These are phyloP conservation scores for Cebus imitator DNA, from an alignment of 2,113 vertebrate species.

Conservation along the genomic window DNA sequence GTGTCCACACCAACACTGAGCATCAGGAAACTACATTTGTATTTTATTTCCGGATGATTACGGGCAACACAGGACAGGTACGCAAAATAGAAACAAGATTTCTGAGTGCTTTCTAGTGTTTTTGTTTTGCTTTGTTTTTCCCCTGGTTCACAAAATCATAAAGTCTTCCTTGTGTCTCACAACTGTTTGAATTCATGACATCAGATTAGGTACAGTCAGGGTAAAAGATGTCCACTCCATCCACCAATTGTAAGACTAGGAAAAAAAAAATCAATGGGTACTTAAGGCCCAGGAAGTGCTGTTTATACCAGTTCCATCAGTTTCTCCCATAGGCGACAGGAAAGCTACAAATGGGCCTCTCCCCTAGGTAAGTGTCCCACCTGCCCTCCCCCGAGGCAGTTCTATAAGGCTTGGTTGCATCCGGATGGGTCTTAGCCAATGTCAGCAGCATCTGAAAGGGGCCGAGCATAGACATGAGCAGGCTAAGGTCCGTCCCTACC, in stretches of 20 bases:
- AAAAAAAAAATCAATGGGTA: neutral
- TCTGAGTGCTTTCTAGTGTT: neutral
- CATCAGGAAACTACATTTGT: neutral
- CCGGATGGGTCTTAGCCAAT: slow-evolving; percentile 48
- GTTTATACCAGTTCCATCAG: slow-evolving; percentile 1
- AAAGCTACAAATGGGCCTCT: neutral
- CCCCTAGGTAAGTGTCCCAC: neutral
- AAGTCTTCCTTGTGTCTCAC: neutral
- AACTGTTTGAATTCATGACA: neutral
- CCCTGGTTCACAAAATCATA: neutral
- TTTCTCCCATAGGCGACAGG: neutral
- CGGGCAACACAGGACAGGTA: neutral
- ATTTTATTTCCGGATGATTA: neutral
- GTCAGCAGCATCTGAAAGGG: slow-evolving; percentile 54
- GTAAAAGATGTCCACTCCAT: neutral
- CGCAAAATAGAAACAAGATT: neutral
- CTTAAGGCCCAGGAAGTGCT: neutral
- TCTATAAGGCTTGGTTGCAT: slow-evolving; percentile 7
- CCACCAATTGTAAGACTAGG: neutral
- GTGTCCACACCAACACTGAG: rapidly evolving
- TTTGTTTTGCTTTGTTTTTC: neutral
- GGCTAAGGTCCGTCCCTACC: neutral
- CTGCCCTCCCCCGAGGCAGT: slow-evolving; percentile 9
- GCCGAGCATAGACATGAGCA: neutral
- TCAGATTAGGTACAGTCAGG: neutral